These are phyloP conservation scores for Tricholaema leucomelas DNA, from an alignment of 2,113 vertebrate species.

Conservation along the genomic window DNA sequence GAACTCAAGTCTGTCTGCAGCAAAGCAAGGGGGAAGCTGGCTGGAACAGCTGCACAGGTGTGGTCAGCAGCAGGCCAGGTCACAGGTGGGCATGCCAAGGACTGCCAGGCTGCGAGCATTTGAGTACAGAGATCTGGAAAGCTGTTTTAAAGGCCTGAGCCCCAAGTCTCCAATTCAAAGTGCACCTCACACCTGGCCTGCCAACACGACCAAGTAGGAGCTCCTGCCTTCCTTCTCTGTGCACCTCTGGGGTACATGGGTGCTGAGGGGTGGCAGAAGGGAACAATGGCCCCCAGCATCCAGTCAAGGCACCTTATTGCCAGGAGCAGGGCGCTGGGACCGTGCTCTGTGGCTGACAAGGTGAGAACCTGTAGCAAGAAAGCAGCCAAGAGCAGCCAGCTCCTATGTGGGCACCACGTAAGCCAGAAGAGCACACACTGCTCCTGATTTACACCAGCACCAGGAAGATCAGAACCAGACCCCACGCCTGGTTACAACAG, in stretches of 20 bases:
- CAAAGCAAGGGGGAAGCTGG: not conserved
- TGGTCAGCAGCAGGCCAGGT: not conserved
- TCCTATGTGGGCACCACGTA: not conserved
- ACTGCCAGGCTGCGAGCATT: not conserved
- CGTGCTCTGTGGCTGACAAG: rapidly evolving
- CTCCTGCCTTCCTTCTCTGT: not conserved
- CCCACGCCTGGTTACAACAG: not conserved
- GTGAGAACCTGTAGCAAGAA: not conserved
- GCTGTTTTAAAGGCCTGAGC: not conserved
- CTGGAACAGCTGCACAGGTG: not conserved
- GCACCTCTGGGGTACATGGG: not conserved
- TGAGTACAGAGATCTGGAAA: not conserved
- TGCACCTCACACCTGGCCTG: not conserved
- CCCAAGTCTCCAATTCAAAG: not conserved
- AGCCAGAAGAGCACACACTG: not conserved
- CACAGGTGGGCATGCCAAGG: not conserved
- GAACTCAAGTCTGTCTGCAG: not conserved
- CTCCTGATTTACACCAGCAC: not conserved
- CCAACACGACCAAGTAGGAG: not conserved
- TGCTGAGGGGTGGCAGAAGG: not conserved
- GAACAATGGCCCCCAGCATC: not conserved
- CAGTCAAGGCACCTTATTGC: not conserved
- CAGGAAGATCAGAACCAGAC: not conserved
- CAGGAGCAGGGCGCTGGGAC: not conserved
- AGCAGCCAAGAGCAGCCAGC: not conserved